Evolutionary conservation across 2,113 vertebrate species (phyloP), one percentile per base, ranked within the genome.

Genomic region (Megaptera novaeangliae): DNA sequence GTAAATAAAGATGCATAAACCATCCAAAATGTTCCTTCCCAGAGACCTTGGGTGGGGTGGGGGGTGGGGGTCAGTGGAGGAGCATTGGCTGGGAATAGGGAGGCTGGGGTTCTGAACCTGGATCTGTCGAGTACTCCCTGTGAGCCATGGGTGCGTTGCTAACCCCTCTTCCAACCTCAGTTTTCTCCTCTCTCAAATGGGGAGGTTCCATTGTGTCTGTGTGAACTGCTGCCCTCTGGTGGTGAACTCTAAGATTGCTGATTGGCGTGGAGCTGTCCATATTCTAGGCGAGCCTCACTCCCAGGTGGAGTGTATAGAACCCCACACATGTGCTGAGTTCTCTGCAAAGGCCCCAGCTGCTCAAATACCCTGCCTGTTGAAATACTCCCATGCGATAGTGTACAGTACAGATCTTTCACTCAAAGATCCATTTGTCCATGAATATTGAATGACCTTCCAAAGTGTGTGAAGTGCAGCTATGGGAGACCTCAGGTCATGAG

Each of bases 221-320:
- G 95, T 89, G 63, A 69, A 69, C 68, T 93, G 95, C 94, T 97
- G 97, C 94, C 97, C 97, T 92, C 98, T 97, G 78, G 94, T 52
- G 98, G 95, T 11, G 0, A 69, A 2, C 8, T 31, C 13, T 59
- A 63, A n/a, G 34, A 89, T 78, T 75, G 68, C 63, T 31, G 34
- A 20, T 23, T 0, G 25, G 39, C 20, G 2, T 0, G 34, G 0
- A 7, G 57, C 12, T 59, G 23, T 68, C 31, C 46, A 23, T 80
- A 66, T 39, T 64, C 10, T 68, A 49, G 27, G 3, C 0, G 7
- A 68, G 13, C 31, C 34, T 78, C 34, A 23, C 14, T 27, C 23
- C n/a, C 31, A 75, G 31, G 36, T 6, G n/a, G n/a, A 29, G 21
- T 41, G n/a, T 31, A 7, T 27, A 64, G 41, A 18, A 69, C 27